Evolutionary conservation across 2,797 vertebrate genomes (phyloP), one percentile per base, ranked within the genome.

Genomic region (Argyrosomus regius): DNA sequence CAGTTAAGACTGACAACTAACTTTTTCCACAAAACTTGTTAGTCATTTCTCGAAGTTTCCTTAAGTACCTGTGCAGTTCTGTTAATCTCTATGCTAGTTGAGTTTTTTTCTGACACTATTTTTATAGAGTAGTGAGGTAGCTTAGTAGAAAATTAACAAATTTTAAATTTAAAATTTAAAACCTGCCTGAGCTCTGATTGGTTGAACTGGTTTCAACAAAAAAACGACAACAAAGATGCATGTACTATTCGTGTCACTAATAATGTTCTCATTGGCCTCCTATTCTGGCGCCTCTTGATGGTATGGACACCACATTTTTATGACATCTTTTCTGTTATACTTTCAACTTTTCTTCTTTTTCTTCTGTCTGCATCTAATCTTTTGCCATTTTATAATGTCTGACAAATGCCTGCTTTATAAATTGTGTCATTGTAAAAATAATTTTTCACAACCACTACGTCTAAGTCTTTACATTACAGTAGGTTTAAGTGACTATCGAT

Each of bases 361-460:
- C 2, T 48, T 24, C 45, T 11, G 20, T 60, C 18, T 54, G n/a
- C 26, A 39, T 41, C 14, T 0, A 4, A 31, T 45, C 17, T 46
- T 75, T 64, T 45, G 16, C 9, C 14, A 17, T 52, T 63, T 56
- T 20, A 1, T 18, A 45, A 26, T 45, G 16, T 70, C 48, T 58
- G n/a, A 35, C 49, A 61, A 26, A 56, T 9, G 35, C 14, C 9
- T 58, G 4, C 45, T 57, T 59, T 53, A 11, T 20, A 22, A 50
- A 52, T 57, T 64, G 3, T 71, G 18, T 73, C 35, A 39, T 22
- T 84, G 54, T 54, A 8, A 65, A 48, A 48, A 22, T 6, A 28
- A n/a, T 39, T 57, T 7, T 50, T 69, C 59, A 60, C 3, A 65
- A 60, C 3, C 35, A n/a, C 18, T 45, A 0, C 57, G 13, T 45